Conservation (phyloP, 1,140 invertebrate species). For the Aphidius gifuensis region DNA sequence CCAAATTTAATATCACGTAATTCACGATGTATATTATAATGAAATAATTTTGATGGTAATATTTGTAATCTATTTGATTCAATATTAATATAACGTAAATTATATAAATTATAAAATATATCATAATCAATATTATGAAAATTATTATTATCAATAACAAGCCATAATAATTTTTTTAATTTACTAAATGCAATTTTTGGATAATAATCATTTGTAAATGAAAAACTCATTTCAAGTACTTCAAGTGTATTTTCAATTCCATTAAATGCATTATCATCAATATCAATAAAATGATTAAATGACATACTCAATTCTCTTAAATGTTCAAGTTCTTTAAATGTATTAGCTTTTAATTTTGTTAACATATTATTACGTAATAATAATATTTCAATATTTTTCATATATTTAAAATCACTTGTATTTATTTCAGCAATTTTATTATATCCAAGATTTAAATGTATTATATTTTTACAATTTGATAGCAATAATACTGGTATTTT, state of each 20-base stretch:
- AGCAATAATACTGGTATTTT: constrained; percentile 68
- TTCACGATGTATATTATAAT: constrained; percentile 67
- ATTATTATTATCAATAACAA: constrained; percentile 86
- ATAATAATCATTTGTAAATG: constrained; percentile 74
- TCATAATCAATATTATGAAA: constrained; percentile 66
- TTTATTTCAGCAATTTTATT: constrained; percentile 77
- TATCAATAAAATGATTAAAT: constrained; percentile 79
- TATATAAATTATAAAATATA: constrained; percentile 63
- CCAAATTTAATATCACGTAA: constrained; percentile 69
- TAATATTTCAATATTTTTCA: constrained; percentile 74
- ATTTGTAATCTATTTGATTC: constrained; percentile 76
- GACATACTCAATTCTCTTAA: constrained; percentile 83
- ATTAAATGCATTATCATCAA: constrained; percentile 73
- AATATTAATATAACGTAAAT: constrained; percentile 79
- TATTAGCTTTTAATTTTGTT: constrained; percentile 67
- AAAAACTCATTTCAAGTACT: constrained; percentile 81
- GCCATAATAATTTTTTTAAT: constrained; percentile 73
- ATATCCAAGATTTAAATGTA: constrained; percentile 83
- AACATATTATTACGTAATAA: constrained; percentile 82
- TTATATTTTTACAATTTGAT: constrained; percentile 62
- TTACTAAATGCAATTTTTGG: constrained; percentile 69
- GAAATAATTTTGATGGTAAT: constrained; percentile 65
- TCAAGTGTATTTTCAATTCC: constrained; percentile 72
- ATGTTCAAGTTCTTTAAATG: constrained; percentile 67
- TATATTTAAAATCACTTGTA: constrained; percentile 79